Evolutionary conservation across 2,888 invertebrate genomes (phyloP).

Genomic region (Digitonthophagus gazella): DNA sequence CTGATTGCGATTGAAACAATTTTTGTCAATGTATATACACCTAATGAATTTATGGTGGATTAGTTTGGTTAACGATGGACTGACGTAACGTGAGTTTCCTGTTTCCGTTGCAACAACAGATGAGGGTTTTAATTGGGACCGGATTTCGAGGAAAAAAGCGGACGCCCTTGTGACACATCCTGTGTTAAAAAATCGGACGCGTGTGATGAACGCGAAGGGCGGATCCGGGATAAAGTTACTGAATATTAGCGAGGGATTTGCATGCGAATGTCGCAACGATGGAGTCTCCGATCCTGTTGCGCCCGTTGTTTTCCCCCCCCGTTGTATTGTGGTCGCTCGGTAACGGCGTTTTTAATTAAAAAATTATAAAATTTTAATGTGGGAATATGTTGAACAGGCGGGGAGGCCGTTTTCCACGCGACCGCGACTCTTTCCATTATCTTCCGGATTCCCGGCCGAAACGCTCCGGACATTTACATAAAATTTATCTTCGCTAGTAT

Average conservation of each 20-base stretch:
- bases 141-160: neutral
- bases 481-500: slow-evolving; percentile 14
- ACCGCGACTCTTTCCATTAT: slow-evolving; percentile 1
- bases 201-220: neutral
- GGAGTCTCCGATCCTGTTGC: neutral
- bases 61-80: neutral
- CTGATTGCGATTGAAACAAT: too few species aligned
- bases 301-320: neutral
- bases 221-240: neutral
- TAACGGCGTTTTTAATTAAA: slow-evolving; percentile 10
- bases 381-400: slow-evolving; percentile 7
- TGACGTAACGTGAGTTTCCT: neutral
- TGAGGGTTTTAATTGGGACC: neutral
- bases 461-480: slow-evolving; percentile 9
- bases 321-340: neutral
- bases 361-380: slow-evolving; percentile 18
- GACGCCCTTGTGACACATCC: neutral
- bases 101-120: neutral
- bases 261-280: neutral
- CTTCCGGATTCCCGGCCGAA: slow-evolving; percentile 3
- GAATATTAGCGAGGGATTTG: neutral
- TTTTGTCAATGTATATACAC: too few species aligned
- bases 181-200: neutral
- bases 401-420: slow-evolving; percentile 9
- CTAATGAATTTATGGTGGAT: neutral